Evolutionary conservation across 1,140 invertebrate species (phyloP).

Genomic region (Drosophila nebulosa): DNA sequence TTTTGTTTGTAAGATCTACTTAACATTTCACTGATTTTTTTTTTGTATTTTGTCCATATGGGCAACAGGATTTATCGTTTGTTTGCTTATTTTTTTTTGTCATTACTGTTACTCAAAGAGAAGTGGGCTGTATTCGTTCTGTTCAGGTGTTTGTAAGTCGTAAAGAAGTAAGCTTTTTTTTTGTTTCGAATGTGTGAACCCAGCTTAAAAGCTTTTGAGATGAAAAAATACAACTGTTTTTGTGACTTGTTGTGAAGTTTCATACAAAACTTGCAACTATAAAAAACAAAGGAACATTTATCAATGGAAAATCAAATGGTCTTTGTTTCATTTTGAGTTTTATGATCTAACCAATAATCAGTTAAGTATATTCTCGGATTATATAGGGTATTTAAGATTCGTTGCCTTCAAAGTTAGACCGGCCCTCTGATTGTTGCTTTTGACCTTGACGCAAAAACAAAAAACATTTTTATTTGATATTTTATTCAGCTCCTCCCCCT

Average conservation of each 20-base stretch:
- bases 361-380: neutral
- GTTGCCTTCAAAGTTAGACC: neutral
- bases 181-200: too few species aligned
- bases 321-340: too few species aligned
- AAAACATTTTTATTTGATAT: slow-evolving; percentile 44
- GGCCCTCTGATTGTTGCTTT: slow-evolving; percentile 19
- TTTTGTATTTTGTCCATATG: neutral
- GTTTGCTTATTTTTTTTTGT: neutral
- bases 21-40: slow-evolving; percentile 5
- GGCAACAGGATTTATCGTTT: slow-evolving; percentile 45
- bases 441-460: slow-evolving; percentile 56
- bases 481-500: slow-evolving; percentile 28
- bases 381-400: neutral
- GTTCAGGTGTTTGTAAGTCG: neutral
- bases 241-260: too few species aligned
- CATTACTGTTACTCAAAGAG: neutral
- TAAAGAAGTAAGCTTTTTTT: neutral
- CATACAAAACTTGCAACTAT: too few species aligned
- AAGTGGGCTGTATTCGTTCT: neutral
- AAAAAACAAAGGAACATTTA: too few species aligned
- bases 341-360: neutral
- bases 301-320: too few species aligned
- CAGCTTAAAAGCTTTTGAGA: too few species aligned
- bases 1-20: slow-evolving; percentile 2
- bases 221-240: too few species aligned